Percentiles rank a stretch among this genome's conserved stretches.
Conservation (phyloP, 2,888 invertebrate genomes). For the Tiliacea aurago region DNA sequence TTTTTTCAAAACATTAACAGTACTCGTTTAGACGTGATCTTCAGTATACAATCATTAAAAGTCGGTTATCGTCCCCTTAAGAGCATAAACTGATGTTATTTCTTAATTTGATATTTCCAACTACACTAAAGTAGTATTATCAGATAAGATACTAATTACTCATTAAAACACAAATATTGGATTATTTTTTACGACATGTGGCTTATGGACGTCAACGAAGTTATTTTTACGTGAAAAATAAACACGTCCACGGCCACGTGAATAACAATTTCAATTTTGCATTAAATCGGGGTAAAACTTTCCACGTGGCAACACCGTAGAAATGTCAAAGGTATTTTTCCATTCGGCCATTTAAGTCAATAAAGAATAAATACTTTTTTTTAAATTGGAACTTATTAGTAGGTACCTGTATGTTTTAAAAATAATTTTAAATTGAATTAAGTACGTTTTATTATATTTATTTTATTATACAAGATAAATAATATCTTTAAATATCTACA, state of each 20-base stretch:
- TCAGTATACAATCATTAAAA: no score
- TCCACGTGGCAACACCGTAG: background rate
- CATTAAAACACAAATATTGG: constrained; percentile 22
- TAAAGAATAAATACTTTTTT: no score
- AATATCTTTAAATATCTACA: no score
- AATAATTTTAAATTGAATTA: no score
- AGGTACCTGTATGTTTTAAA: no score
- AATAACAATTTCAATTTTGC: background rate
- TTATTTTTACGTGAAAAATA: background rate
- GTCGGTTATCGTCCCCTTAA: no score
- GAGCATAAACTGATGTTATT: background rate
- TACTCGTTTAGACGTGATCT: no score
- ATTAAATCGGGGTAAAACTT: constrained; percentile 2
- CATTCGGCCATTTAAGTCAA: background rate
- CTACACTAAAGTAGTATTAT: background rate
- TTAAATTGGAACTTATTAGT: no score
- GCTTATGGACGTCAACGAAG: background rate
- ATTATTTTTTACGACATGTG: constrained; percentile 8
- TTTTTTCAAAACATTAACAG: no score
- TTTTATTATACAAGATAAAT: no score
- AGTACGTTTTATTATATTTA: no score
- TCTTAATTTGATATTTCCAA: background rate
- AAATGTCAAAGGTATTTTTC: background rate
- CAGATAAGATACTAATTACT: constrained; percentile 21
- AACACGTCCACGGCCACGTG: background rate